Evolutionary conservation across 2,888 invertebrate genomes (phyloP).

Genomic region (Amphipoea lucens): DNA sequence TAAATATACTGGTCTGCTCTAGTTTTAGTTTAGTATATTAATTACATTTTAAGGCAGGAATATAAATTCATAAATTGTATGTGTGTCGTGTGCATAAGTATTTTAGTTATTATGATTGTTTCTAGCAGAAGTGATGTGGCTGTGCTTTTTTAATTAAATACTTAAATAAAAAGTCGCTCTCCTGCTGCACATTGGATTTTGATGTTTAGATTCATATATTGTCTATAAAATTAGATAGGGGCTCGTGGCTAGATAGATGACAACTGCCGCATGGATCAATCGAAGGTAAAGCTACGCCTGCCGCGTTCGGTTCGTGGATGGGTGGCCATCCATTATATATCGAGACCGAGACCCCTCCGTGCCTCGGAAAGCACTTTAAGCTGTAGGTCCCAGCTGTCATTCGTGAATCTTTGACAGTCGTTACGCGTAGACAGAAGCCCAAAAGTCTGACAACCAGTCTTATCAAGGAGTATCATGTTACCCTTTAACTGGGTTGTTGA

Average conservation of each 20-base stretch:
- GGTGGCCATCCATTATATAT: not conserved
- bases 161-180: not conserved
- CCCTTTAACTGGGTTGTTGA: too few relatives aligned
- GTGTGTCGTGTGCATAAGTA: too few relatives aligned
- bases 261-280: not conserved
- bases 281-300: too few relatives aligned
- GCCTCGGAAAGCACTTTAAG: not conserved
- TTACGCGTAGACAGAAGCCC: not conserved
- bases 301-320: not conserved
- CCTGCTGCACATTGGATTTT: not conserved
- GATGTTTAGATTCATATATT: not conserved
- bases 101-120: not conserved
- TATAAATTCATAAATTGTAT: not conserved
- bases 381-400: not conserved
- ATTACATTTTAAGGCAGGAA: not conserved
- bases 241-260: not conserved
- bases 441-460: not conserved
- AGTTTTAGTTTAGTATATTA: not conserved
- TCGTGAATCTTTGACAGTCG: not conserved
- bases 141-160: not conserved
- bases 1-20: not conserved
- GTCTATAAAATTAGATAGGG: not conserved
- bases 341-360: not conserved
- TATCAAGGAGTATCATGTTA: too few relatives aligned
- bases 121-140: not conserved